phyloP scores from a whole-genome alignment of 1,140 invertebrate species.

The Ceratosolen solmsi region DNA sequence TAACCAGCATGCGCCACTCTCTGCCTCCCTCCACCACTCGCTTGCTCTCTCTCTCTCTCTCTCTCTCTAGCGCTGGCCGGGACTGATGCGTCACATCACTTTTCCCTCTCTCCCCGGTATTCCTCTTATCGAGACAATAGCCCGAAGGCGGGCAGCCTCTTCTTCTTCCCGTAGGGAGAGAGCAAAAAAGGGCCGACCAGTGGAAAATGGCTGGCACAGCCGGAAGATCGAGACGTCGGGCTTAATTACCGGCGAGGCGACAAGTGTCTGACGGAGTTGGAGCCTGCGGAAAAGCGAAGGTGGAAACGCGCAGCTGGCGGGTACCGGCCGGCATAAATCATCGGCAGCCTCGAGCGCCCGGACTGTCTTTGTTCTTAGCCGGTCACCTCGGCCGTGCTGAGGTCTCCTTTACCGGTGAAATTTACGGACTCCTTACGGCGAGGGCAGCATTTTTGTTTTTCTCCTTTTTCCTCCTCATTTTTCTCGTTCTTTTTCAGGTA shows the following conservation, averaged over 20 bases:
- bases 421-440: conserved; percentile 21
- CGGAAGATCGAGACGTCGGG: conserved; percentile 47
- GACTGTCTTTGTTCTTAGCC: conserved; percentile 28
- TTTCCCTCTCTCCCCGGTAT: not conserved
- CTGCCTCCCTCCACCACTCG: not conserved
- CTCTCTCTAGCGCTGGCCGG: not conserved
- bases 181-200: not conserved
- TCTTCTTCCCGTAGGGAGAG: not conserved
- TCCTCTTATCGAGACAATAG: conserved; percentile 33
- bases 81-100: not conserved
- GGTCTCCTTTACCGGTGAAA: conserved; percentile 32
- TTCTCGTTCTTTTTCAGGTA: conserved; percentile 26
- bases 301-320: conserved; percentile 9
- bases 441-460: conserved; percentile 18
- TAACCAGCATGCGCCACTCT: not conserved
- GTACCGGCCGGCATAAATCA: conserved; percentile 37
- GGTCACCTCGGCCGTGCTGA: not conserved
- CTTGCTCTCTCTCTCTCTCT: conserved; percentile 16
- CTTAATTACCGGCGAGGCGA: conserved; percentile 54
- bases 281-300: conserved; percentile 28
- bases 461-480: not conserved
- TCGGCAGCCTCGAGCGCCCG: conserved; percentile 3
- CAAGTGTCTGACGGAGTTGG: conserved; percentile 30
- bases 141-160: not conserved
- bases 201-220: conserved; percentile 24